Evolutionary conservation across 92 coral and sea anemone species (phyloP).

Genomic region (Anthopleura xanthogrammica): DNA sequence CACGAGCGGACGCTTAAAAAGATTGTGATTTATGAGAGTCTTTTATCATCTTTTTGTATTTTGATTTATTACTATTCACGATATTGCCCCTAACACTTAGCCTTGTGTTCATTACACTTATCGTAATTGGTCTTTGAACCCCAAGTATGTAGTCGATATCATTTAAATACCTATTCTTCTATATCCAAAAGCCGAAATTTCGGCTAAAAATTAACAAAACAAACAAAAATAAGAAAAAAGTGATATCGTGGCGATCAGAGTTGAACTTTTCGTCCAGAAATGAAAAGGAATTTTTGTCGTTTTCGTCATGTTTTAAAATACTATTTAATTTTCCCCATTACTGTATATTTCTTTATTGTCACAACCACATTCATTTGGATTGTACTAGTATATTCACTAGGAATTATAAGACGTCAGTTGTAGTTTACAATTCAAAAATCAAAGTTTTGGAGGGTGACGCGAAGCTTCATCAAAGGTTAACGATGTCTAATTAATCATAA

Average conservation of each 20-base stretch:
- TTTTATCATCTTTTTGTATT: neutral
- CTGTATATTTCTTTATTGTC: too few species aligned
- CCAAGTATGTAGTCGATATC: neutral
- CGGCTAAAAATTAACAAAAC: neutral
- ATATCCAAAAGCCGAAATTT: neutral
- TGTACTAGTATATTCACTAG: too few species aligned
- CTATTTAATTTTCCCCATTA: too few species aligned
- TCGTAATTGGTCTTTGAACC: neutral
- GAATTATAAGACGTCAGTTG: neutral
- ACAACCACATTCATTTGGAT: too few species aligned
- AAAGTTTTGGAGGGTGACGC: neutral
- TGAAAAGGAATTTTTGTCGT: too few species aligned
- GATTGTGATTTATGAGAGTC: neutral
- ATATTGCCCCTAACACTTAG: neutral
- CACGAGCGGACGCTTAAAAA: too few species aligned
- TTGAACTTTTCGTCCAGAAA: too few species aligned
- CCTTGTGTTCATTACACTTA: neutral
- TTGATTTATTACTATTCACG: neutral
- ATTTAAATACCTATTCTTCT: neutral
- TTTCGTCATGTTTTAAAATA: too few species aligned
- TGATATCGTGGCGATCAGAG: too few species aligned
- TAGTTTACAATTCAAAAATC: neutral
- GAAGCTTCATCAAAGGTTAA: neutral
- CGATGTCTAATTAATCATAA: conserved; percentile 5
- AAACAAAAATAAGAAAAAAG: too few species aligned